Percentiles rank a stretch among this genome's conserved stretches.
Evolutionary conservation across 2,888 invertebrate species (phyloP).

Genomic region (Athripsodes cinereus): DNA sequence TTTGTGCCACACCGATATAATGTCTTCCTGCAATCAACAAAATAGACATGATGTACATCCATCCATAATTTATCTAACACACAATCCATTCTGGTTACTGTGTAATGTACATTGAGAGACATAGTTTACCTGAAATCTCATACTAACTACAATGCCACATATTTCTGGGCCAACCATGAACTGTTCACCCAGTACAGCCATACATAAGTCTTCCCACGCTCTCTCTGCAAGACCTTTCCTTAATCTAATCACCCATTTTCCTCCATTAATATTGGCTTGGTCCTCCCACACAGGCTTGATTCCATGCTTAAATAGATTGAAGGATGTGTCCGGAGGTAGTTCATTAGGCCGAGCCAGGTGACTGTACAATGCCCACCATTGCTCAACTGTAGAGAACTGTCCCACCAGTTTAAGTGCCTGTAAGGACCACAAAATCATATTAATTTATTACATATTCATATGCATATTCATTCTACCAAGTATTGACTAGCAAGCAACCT

Average conservation of each 20-base stretch:
- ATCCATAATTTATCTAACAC: too few species aligned
- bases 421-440: too few species aligned
- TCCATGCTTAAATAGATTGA: conserved; percentile 96
- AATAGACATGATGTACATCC: neutral
- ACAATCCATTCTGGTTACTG: too few species aligned
- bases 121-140: conserved; percentile 74
- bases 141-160: conserved; percentile 94
- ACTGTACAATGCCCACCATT: conserved; percentile 95
- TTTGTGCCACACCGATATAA: conserved; percentile 95
- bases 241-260: conserved; percentile 92
- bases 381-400: conserved; percentile 87
- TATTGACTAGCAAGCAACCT: too few species aligned
- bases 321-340: conserved; percentile 84
- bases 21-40: conserved; percentile 68
- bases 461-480: too few species aligned
- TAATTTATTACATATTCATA: too few species aligned
- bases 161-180: conserved; percentile 98
- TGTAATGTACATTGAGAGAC: too few species aligned
- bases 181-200: conserved; percentile 98
- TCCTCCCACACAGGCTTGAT: conserved; percentile 99
- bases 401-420: conserved; percentile 86
- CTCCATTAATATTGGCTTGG: conserved; percentile 90
- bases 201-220: conserved; percentile 97
- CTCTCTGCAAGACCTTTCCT: conserved; percentile 91
- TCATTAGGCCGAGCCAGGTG: conserved; percentile 87